Evolutionary conservation across 2,888 invertebrate species (phyloP), one percentile per base, ranked within the genome.

Genomic region (Lithophane leautieri): DNA sequence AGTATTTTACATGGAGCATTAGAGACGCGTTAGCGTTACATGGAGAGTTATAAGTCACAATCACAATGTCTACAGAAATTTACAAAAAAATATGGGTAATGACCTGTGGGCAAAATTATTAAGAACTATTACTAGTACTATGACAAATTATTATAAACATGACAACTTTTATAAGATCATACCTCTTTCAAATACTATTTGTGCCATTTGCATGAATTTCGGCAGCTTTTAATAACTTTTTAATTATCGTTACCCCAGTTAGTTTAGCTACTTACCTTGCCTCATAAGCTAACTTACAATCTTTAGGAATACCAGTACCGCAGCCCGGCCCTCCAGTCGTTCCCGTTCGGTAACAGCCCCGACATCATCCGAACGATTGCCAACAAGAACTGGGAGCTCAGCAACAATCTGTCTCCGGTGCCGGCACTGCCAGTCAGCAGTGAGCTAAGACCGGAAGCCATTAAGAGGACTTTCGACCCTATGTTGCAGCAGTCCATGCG

Each of bases 401-500:
- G 92, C 90, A 96, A 96, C 91, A 95, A 93, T 85, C 90, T 96
- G 14, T 93, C 93, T 2, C 94, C 93, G 0, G 82, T 93, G 16
- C 90, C 94, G 0, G 81, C 91, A 16, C 81, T 95, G 80, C 93
- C 96, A 0, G 86, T 95, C 25, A 78, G 92, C 60, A 90, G 90
- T 9, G 96, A 97, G 14, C 86, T 96, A 19, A 91, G 96, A 8
- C 93, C 94, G 0, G 96, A 96, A 66, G 92, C 94, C 0, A 93
- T 93, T 63, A 97, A 97, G 91, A 93, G 96, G 84, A 90, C 90
- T 44, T 95, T 91, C 86, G 96, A 96, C 72, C 96, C 96, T 4
- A 94, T 96, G 94, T 84, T 96, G 76, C 96, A 96, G 90, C 96
- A 96, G 90, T 95, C 94, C 8, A 92, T 96, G 54, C 88, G 96